Evolutionary conservation across 1,140 invertebrate genomes (phyloP).

Genomic region (Dermatophagoides farinae): DNA sequence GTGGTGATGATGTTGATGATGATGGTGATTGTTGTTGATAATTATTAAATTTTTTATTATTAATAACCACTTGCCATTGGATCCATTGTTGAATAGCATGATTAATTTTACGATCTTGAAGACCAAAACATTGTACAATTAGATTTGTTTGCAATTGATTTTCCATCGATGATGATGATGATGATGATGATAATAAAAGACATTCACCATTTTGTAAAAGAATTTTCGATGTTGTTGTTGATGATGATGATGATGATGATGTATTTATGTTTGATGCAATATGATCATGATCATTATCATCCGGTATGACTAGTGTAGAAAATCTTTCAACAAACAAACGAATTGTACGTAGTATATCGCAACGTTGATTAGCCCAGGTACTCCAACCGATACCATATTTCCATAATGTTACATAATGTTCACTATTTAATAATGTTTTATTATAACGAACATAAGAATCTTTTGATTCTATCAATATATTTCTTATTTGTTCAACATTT

Average conservation of each 20-base stretch:
- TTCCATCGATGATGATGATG: too few species aligned
- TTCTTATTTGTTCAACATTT: background rate
- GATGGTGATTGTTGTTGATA: too few species aligned
- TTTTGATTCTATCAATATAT: background rate
- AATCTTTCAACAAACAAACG: background rate
- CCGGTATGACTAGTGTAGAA: background rate
- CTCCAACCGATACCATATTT: constrained; percentile 23
- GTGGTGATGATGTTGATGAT: background rate
- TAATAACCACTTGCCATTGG: background rate
- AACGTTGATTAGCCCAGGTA: constrained; percentile 20
- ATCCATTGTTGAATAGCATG: constrained; percentile 1
- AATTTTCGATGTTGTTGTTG: background rate
- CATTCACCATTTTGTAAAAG: background rate
- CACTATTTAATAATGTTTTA: constrained; percentile 17
- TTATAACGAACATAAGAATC: background rate
- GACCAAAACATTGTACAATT: constrained; percentile 5
- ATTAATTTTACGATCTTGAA: background rate
- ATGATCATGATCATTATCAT: too few species aligned
- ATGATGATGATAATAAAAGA: background rate
- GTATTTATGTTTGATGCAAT: too few species aligned
- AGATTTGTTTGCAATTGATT: background rate
- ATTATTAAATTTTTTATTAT: background rate
- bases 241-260: too few species aligned
- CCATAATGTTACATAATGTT: constrained; percentile 24
- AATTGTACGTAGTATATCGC: background rate